Evolutionary conservation across 2,888 invertebrate species (phyloP).

Genomic region (Apoderus coryli): DNA sequence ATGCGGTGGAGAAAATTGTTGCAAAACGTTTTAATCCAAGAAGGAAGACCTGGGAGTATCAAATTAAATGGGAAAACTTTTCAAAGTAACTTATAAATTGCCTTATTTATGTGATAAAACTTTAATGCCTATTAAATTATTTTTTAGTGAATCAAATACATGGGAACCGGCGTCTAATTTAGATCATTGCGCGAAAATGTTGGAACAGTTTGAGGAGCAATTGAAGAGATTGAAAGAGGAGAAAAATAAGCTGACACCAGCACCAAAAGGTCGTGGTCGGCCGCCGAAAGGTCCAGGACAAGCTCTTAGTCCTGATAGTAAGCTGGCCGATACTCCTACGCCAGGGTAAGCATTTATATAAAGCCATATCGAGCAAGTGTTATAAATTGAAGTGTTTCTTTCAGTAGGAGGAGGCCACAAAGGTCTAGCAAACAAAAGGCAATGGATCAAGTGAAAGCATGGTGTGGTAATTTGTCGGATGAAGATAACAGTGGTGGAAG

Average conservation of each 20-base stretch:
- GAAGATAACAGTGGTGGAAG: slow-evolving; percentile 29
- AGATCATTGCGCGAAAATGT: slow-evolving; percentile 57
- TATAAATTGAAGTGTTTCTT: slow-evolving; percentile 12
- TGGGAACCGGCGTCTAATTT: slow-evolving; percentile 73
- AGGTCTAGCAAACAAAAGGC: slow-evolving; percentile 70
- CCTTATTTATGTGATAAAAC: too few species aligned
- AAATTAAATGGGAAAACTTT: slow-evolving; percentile 76
- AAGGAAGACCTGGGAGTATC: slow-evolving; percentile 62
- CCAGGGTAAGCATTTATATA: slow-evolving; percentile 11
- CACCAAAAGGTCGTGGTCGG: slow-evolving; percentile 30
- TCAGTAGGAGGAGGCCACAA: slow-evolving; percentile 44
- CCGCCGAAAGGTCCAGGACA: slow-evolving; percentile 10
- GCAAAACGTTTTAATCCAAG: slow-evolving; percentile 72
- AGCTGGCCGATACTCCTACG: slow-evolving; percentile 7
- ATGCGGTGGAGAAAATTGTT: slow-evolving; percentile 67
- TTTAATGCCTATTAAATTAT: too few species aligned
- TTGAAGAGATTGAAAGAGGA: slow-evolving; percentile 52
- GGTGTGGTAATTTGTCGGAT: slow-evolving; percentile 56
- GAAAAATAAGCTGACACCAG: slow-evolving; percentile 25
- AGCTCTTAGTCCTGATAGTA: neutral
- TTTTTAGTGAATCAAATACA: slow-evolving; percentile 56
- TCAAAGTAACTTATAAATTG: too few species aligned
- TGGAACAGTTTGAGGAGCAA: slow-evolving; percentile 70
- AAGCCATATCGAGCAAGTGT: neutral
- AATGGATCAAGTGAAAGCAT: slow-evolving; percentile 68